phyloP scores from a whole-genome alignment of 2,888 invertebrate species.

The Odontocolon sp. region DNA sequence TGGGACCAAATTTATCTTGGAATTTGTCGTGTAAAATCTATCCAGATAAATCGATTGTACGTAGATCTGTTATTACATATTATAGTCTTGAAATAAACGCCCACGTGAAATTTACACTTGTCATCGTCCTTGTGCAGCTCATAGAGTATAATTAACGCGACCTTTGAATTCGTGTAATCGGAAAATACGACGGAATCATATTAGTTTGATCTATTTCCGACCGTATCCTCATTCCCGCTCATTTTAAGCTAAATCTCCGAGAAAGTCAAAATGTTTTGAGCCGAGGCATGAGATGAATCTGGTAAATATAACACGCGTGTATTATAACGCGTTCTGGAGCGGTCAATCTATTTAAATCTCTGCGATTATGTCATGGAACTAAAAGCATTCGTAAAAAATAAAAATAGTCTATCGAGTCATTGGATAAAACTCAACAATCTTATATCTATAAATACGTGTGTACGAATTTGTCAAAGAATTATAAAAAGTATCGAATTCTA shows the following conservation, averaged over 20 bases:
- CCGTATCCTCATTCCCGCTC: too few relatives aligned
- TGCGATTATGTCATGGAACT: constrained; percentile 19
- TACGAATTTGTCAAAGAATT: too few relatives aligned
- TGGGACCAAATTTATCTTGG: background rate
- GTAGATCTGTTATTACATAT: background rate
- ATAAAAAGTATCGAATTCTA: too few relatives aligned
- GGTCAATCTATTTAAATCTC: constrained; percentile 48
- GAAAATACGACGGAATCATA: background rate
- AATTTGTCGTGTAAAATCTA: background rate
- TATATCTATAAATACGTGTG: too few relatives aligned
- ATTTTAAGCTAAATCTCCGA: background rate
- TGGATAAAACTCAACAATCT: too few relatives aligned
- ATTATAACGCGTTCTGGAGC: constrained; percentile 22
- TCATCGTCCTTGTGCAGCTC: background rate
- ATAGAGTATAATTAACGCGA: background rate
- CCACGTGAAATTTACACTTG: background rate
- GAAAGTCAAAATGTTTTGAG: background rate
- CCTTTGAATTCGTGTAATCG: background rate
- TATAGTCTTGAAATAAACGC: background rate
- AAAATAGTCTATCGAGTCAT: constrained; percentile 8
- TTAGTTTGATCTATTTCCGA: background rate
- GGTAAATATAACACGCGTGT: background rate
- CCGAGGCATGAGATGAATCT: constrained; percentile 10
- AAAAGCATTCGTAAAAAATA: constrained; percentile 12
- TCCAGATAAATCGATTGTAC: too few relatives aligned